Base-by-base conservation (phyloP, 2,797 vertebrate species). In the Myripristis jacobus region DNA sequence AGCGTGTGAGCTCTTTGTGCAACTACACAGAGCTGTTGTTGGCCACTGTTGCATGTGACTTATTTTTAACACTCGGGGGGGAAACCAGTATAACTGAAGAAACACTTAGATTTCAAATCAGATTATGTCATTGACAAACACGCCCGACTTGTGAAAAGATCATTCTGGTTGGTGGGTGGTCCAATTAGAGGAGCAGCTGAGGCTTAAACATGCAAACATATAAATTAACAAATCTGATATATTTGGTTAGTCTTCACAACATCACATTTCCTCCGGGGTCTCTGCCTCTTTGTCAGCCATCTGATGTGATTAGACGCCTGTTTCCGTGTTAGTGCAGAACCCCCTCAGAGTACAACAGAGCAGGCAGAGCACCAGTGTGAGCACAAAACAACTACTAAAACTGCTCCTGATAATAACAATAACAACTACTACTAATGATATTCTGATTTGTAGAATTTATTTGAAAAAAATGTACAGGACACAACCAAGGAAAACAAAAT, bases 1-100 rank as follows among this genome's bases (percentile, higher is more conserved):
- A 65, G 55, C 47, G 65, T 69, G 63, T 10, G 19, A 38, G 10
- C 29, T 63, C 36, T 51, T 59, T 55, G 38, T 44, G 11, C 50
- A 11, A 4, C 31, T 16, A 10, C 46, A 64, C 61, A 11, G 18
- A 66, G 61, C 27, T 57, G 54, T 31, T 69, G 12, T 64, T 52
- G 66, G 54, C 67, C 34, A 2, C 36, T 54, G 59, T 59, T 36
- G 18, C 36, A n/a, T 50, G 22, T 18, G 16, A 66, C 27, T 11
- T 4, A 54, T 24, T 31, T 60, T 21, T 34, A n/a, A 47, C 4
- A 2, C 3, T 31, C 22, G 54, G 11, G 16, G n/a, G 21, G 10
- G 12, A 48, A 57, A 13, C 75, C 31, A 69, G 1, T 15, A 44
- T 13, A 8, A 16, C 21, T 64, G 15, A 36, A 36, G 1, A 53